Percentiles rank a stretch among this genome's conserved stretches.
phyloP scores from a whole-genome alignment of 2,888 invertebrate species.

The Carpatolechia fugitivella region DNA sequence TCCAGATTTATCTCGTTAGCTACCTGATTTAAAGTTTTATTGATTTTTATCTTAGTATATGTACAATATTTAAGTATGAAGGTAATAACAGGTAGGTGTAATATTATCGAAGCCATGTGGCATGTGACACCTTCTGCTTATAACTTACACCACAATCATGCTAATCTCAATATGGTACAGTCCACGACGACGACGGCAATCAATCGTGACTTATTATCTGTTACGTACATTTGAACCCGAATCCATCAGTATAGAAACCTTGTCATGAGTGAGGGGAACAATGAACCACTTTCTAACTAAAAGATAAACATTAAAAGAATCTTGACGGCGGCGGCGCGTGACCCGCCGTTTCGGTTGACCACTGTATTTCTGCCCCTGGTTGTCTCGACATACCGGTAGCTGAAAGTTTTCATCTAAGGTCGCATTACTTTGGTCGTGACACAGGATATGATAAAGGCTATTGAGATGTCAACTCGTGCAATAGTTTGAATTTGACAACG shows the following conservation, averaged over 20 bases:
- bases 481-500: constrained; percentile 26
- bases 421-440: constrained; percentile 26
- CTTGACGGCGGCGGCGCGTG: constrained; percentile 57
- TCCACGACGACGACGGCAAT: constrained; percentile 50
- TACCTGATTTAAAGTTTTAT: no score
- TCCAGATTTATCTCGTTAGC: no score
- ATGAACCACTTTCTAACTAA: constrained; percentile 67
- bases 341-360: constrained; percentile 36
- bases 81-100: neutral
- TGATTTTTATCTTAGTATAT: no score
- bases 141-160: constrained; percentile 28
- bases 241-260: constrained; percentile 54
- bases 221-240: constrained; percentile 40
- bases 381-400: constrained; percentile 26
- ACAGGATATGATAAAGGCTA: constrained; percentile 21
- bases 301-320: constrained; percentile 36
- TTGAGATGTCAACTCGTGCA: constrained; percentile 37
- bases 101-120: neutral
- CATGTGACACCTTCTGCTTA: constrained; percentile 13
- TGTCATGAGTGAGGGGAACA: constrained; percentile 60
- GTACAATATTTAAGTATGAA: no score
- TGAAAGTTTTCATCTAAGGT: constrained; percentile 23
- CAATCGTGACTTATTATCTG: constrained; percentile 69
- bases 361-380: constrained; percentile 32
- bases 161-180: constrained; percentile 29